phyloP scores from a whole-genome alignment of 2,888 invertebrate genomes.

The Drosophila ustulata region DNA sequence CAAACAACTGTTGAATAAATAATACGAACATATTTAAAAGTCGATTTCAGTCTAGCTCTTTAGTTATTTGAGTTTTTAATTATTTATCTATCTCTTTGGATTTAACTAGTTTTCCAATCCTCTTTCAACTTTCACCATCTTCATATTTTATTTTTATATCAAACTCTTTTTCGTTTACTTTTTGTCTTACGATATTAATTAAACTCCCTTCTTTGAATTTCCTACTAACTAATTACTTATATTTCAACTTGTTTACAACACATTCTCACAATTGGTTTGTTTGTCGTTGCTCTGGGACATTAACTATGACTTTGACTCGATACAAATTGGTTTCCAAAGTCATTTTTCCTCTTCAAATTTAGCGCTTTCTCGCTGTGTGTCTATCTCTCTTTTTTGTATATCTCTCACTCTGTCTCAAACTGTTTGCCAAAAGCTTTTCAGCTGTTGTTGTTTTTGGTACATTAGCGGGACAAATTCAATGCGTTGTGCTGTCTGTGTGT shows the following conservation, averaged over 20 bases:
- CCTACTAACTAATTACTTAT: neutral
- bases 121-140: no score
- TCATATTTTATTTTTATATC: no score
- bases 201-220: neutral
- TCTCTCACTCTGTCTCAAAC: neutral
- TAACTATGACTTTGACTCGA: conserved; percentile 1
- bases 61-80: neutral
- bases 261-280: conserved; percentile 6
- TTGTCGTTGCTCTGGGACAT: conserved; percentile 9
- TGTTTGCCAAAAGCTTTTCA: neutral
- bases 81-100: no score
- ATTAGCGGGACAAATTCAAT: conserved; percentile 49
- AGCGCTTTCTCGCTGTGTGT: neutral
- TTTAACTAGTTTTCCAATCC: no score
- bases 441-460: conserved; percentile 33
- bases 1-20: neutral
- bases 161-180: no score
- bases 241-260: neutral
- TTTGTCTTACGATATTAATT: no score
- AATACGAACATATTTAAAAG: neutral
- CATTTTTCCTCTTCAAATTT: neutral
- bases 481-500: conserved; percentile 28
- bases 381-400: neutral
- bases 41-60: neutral
- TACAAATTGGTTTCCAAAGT: conserved; percentile 27